Percentiles rank a stretch among this genome's conserved stretches.
Conservation (phyloP, 2,888 invertebrate genomes). For the Acronicta alni region DNA sequence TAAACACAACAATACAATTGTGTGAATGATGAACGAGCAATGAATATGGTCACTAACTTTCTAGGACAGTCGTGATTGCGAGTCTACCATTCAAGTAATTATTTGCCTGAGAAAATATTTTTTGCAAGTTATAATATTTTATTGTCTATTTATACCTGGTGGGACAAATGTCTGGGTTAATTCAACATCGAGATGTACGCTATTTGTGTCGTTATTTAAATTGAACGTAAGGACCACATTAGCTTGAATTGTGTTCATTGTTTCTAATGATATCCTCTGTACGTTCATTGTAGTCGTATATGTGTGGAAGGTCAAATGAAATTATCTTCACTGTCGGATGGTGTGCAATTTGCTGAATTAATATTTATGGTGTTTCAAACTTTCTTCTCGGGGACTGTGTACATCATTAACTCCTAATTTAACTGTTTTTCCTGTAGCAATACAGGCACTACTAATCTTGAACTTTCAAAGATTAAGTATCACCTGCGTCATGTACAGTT, state of each 20-base stretch:
- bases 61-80: constrained; percentile 69
- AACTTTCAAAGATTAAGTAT: constrained; percentile 34
- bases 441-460: constrained; percentile 16
- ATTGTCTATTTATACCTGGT: constrained; percentile 43
- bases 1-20: constrained; percentile 55
- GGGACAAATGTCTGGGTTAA: constrained; percentile 26
- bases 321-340: constrained; percentile 34
- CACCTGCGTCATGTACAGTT: too few relatives aligned
- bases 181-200: constrained; percentile 18
- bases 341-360: constrained; percentile 45
- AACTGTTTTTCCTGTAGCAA: constrained; percentile 24
- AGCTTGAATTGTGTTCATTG: constrained; percentile 40
- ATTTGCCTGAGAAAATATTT: constrained; percentile 67
- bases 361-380: constrained; percentile 40
- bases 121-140: constrained; percentile 47
- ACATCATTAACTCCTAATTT: constrained; percentile 26
- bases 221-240: constrained; percentile 41
- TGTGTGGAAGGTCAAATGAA: constrained; percentile 42
- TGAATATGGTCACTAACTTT: constrained; percentile 72
- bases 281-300: constrained; percentile 21
- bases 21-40: constrained; percentile 60
- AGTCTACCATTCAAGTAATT: constrained; percentile 60
- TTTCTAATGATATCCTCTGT: constrained; percentile 44
- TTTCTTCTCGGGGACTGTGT: constrained; percentile 42
- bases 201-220: constrained; percentile 43